Percentiles rank a stretch among this genome's conserved stretches.
Conservation (phyloP, 2,888 invertebrate species). For the Cheilosia pagana region DNA sequence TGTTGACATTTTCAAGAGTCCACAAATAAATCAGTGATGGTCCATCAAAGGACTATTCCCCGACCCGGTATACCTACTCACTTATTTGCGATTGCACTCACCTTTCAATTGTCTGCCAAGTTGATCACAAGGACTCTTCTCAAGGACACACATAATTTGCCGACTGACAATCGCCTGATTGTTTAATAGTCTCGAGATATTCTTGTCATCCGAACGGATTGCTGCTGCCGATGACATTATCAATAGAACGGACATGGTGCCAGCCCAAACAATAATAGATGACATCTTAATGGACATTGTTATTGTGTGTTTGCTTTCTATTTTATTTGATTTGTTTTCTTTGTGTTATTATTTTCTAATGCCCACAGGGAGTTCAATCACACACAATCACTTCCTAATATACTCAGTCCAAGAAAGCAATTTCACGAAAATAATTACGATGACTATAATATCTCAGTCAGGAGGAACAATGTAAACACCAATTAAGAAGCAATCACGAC, state of each 20-base stretch:
- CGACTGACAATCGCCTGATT: slow-evolving; percentile 83
- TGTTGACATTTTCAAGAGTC: no score
- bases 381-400: slow-evolving; percentile 33
- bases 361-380: not conserved
- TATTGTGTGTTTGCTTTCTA: slow-evolving; percentile 6
- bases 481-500: slow-evolving; percentile 63
- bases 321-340: not conserved
- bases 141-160: slow-evolving; percentile 86
- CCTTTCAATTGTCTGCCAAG: slow-evolving; percentile 87
- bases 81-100: slow-evolving; percentile 78
- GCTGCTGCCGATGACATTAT: slow-evolving; percentile 70
- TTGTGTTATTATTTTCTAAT: not conserved
- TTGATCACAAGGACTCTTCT: slow-evolving; percentile 85
- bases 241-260: slow-evolving; percentile 69
- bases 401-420: slow-evolving; percentile 24
- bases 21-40: no score
- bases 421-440: slow-evolving; percentile 33
- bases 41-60: no score
- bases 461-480: slow-evolving; percentile 47
- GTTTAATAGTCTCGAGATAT: slow-evolving; percentile 81
- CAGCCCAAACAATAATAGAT: slow-evolving; percentile 71
- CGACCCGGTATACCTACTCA: not conserved
- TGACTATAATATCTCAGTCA: slow-evolving; percentile 13
- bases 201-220: slow-evolving; percentile 79
- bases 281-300: slow-evolving; percentile 75